phyloP scores from a whole-genome alignment of 2,113 vertebrate genomes.

The Pseudopipra pipra region DNA sequence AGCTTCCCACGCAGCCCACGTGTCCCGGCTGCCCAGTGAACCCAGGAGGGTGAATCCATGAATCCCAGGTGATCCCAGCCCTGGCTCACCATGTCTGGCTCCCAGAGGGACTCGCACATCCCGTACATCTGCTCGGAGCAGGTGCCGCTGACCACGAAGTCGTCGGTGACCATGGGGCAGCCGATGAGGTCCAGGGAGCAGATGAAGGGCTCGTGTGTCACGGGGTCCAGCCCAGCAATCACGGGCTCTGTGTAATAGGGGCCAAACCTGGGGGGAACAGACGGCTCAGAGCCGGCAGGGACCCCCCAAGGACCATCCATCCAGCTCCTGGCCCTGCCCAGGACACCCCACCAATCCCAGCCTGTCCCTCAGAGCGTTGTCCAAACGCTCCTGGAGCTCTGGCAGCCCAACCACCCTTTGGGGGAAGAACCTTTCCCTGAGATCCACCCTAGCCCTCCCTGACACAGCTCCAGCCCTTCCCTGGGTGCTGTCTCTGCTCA shows the following conservation, averaged over 20 bases:
- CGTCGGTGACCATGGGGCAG: conserved; percentile 95
- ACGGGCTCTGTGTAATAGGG: conserved; percentile 96
- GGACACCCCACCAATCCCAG: not conserved
- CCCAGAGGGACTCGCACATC: conserved; percentile 97
- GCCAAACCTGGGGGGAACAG: conserved; percentile 81
- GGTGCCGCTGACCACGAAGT: conserved; percentile 96
- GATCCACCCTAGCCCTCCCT: not conserved
- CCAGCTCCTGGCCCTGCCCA: not conserved
- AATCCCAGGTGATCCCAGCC: not conserved
- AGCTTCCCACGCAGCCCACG: accelerated
- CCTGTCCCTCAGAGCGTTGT: not conserved
- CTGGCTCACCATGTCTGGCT: conserved; percentile 89
- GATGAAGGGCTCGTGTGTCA: conserved; percentile 91
- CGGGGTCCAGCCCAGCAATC: conserved; percentile 91
- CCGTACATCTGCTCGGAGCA: conserved; percentile 98
- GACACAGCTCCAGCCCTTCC: not conserved
- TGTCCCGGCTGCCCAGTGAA: not conserved
- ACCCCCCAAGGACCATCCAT: not conserved
- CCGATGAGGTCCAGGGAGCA: conserved; percentile 95
- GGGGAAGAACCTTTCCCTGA: not conserved
- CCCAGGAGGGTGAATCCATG: not conserved
- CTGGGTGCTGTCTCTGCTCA: not conserved
- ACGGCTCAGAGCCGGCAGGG: not conserved
- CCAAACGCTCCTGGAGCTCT: not conserved
- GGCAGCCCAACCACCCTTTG: not conserved